Base-by-base conservation (phyloP, 2,113 vertebrate species). In the Callipepla squamata region DNA sequence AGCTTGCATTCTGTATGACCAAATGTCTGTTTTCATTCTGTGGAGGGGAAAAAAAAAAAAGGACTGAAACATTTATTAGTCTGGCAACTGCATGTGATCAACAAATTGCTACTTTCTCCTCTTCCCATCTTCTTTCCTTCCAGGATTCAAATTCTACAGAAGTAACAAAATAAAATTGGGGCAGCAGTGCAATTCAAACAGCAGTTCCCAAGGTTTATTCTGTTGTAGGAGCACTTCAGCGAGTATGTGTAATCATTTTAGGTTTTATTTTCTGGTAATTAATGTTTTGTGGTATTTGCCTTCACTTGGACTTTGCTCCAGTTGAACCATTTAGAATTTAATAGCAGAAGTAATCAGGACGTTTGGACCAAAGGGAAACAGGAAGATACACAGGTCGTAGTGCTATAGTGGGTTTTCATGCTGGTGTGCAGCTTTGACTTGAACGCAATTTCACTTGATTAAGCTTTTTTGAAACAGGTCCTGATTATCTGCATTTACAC, bases 221-320 rank as follows among this genome's bases (percentile, higher is more conserved):
- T 61, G 17, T 95, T 87, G 80, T 78, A 79, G 62, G 77, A 95
- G 72, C 91, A 81, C 36, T 89, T 89, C 67, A 87, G 8, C 73
- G 65, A 84, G 47, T 90, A 89, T 4, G 2, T 87, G 61, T 82
- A 91, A 95, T 84, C 75, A 53, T 78, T 75, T 76, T 12, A 91
- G 65, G 42, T 81, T 94, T 95, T 85, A 87, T 50, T 80, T 18
- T 72, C 40, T 85, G 38, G 40, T 87, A 95, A 93, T 90, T 83
- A 51, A 19, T 88, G 44, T 91, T 53, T 44, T 90, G 28, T 74
- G 66, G 63, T 93, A 59, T 94, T 81, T 91, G 61, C 38, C 11
- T 91, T 26, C 70, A n/a, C 80, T 94, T 96, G 93, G 90, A 87
- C 57, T 83, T 82, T 13, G 40, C 36, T 36, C 36, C 36, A 36